phyloP scores from a whole-genome alignment of 2,113 vertebrate genomes.

The Larimichthys crocea region DNA sequence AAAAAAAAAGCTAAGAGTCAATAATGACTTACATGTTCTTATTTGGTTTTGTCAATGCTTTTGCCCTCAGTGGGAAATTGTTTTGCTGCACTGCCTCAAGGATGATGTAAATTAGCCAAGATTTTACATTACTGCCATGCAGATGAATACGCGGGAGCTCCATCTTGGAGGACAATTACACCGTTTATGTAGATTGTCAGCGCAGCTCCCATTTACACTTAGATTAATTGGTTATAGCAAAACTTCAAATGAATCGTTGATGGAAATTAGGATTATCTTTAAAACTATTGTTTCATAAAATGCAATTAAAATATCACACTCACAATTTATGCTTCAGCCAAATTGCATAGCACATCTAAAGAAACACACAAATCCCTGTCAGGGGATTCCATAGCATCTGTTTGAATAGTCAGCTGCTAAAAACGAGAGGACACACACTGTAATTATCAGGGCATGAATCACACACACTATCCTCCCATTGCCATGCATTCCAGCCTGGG shows the following conservation, averaged over 20 bases:
- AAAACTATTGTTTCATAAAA: slow-evolving; percentile 30
- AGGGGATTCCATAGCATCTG: slow-evolving; percentile 53
- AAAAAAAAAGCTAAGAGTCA: slow-evolving; percentile 79
- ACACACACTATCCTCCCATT: slow-evolving; percentile 64
- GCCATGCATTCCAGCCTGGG: slow-evolving; percentile 71
- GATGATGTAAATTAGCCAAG: slow-evolving; percentile 73
- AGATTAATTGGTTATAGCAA: slow-evolving; percentile 51
- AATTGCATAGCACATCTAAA: slow-evolving; percentile 19
- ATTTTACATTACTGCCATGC: slow-evolving; percentile 59
- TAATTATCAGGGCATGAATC: slow-evolving; percentile 79
- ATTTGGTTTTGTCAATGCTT: slow-evolving; percentile 74
- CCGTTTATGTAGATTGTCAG: slow-evolving; percentile 51
- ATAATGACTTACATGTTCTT: slow-evolving; percentile 81
- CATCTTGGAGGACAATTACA: slow-evolving; percentile 58
- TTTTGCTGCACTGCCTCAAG: slow-evolving; percentile 78
- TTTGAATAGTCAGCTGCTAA: slow-evolving; percentile 70
- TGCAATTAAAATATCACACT: slow-evolving; percentile 29
- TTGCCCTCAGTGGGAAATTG: slow-evolving; percentile 70
- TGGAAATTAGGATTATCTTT: slow-evolving; percentile 42
- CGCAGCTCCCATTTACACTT: slow-evolving; percentile 43
- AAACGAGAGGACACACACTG: slow-evolving; percentile 65
- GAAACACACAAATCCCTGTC: slow-evolving; percentile 28
- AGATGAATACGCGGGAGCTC: slow-evolving; percentile 55
- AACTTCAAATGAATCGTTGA: slow-evolving; percentile 24
- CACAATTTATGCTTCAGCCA: neutral